A percentile compares a stretch with the other conserved stretches of the same genome.
Conservation (phyloP, 1,140 invertebrate genomes). For the Ericerus pela region DNA sequence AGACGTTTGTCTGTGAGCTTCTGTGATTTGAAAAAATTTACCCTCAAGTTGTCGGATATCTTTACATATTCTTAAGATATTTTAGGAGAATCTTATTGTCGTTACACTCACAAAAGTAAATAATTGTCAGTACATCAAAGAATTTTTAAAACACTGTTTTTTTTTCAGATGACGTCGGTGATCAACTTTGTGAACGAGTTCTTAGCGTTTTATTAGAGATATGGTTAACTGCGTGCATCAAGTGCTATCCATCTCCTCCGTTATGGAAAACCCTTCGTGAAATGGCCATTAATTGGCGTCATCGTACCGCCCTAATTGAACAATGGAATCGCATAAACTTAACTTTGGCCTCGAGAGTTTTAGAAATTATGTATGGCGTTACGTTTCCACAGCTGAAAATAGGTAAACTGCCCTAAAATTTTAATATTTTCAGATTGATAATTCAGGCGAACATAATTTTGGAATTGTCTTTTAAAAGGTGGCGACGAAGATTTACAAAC, state of each 20-base stretch:
- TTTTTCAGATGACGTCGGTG: constrained; percentile 67
- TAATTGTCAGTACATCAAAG: neutral
- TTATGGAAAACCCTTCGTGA: constrained; percentile 91
- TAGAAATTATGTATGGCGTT: constrained; percentile 79
- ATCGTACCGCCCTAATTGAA: constrained; percentile 76
- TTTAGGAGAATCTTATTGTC: neutral
- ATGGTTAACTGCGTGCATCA: constrained; percentile 81
- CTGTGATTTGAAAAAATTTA: too few relatives aligned
- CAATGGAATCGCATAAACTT: constrained; percentile 92
- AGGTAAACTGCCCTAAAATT: constrained; percentile 34
- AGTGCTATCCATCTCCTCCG: constrained; percentile 81
- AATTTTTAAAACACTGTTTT: constrained; percentile 4
- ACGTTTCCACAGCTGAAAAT: constrained; percentile 72
- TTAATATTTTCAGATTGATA: neutral
- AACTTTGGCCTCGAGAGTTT: constrained; percentile 64
- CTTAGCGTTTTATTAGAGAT: constrained; percentile 87
- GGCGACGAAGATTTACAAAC: constrained; percentile 70
- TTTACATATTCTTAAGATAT: neutral
- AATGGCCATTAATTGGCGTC: constrained; percentile 82
- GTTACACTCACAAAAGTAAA: neutral
- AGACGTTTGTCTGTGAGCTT: too few relatives aligned
- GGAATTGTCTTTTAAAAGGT: constrained; percentile 30
- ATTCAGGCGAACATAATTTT: neutral
- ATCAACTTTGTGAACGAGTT: constrained; percentile 85
- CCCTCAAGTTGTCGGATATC: neutral